Evolutionary conservation across 2,797 vertebrate species (phyloP), one percentile per base, ranked within the genome.

Genomic region (Lates japonicus): DNA sequence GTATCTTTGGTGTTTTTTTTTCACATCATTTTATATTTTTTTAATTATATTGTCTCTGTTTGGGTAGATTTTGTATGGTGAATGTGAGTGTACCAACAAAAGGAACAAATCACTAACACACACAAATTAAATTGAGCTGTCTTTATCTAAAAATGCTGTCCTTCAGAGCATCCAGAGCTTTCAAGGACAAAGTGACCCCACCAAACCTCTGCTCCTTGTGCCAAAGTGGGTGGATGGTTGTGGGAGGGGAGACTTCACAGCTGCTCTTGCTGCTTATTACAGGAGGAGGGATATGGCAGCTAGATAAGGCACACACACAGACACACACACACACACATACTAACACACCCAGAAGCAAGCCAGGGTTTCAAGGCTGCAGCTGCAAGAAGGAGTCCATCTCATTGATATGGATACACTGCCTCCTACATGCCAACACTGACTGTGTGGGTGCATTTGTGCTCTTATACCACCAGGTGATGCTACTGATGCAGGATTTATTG

Each of bases 131-230:
- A 65, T 46, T 58, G 12, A 83, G 52, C 37, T 37, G 22, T 72
- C 76, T 75, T 85, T 82, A 88, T 83, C 85, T 77, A 60, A 74
- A 76, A 86, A 83, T 61, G 74, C 35, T 76, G 88, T 92, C 87
- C 85, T 95, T 95, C 81, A 77, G 84, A 55, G 88, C 81, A 88
- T 88, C 87, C 88, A 80, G 85, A 85, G 81, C 80, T 80, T 88
- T 94, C 92, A 95, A 95, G 94, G 93, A 95, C 92, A 90, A 80
- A 84, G 73, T 86, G 88, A 94, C 91, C 89, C 87, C 25, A 60
- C 62, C 72, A 77, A 77, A 90, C 87, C 89, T 90, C 84, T 81
- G 76, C 83, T 81, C 73, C 77, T 69, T 55, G 70, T 80, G 80
- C 67, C 74, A 75, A 70, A 65, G 82, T 87, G 83, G 84, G 86